phyloP scores from a whole-genome alignment of 2,888 invertebrate species.

The Stomorhina lunata region DNA sequence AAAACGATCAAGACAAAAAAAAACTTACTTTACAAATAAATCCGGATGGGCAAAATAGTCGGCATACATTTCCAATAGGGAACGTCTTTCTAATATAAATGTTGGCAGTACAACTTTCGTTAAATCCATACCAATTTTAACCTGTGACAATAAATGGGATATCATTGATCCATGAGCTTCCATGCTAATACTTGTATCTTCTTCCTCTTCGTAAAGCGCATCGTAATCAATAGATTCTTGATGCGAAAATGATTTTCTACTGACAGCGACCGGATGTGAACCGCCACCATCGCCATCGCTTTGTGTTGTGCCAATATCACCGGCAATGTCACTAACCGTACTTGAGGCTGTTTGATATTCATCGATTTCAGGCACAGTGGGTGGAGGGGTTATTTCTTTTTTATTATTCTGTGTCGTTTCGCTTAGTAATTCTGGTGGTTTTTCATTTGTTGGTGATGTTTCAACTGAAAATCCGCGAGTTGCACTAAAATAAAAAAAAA shows the following conservation, averaged over 20 bases:
- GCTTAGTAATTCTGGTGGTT: constrained; percentile 67
- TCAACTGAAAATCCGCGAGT: constrained; percentile 77
- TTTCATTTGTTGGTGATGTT: constrained; percentile 76
- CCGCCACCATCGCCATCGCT: not conserved
- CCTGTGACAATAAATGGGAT: constrained; percentile 97
- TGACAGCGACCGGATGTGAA: constrained; percentile 1
- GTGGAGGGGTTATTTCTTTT: constrained; percentile 57
- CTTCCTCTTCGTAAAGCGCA: constrained; percentile 94
- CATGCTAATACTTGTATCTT: constrained; percentile 93
- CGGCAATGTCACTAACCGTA: constrained; percentile 65
- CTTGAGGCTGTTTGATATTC: constrained; percentile 74
- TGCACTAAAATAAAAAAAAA: constrained; percentile 69
- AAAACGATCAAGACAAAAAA: not conserved
- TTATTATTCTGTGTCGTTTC: constrained; percentile 61
- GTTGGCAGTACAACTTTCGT: constrained; percentile 98
- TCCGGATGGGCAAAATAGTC: constrained; percentile 99
- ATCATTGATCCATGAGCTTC: constrained; percentile 98
- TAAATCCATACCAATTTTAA: constrained; percentile 99
- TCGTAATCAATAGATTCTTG: constrained; percentile 90
- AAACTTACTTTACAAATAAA: constrained; percentile 90
- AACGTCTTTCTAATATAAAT: constrained; percentile 98
- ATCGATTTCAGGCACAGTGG: constrained; percentile 74
- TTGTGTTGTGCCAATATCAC: constrained; percentile 34
- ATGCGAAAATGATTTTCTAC: constrained; percentile 47
- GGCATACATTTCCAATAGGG: constrained; percentile 99